Base-by-base conservation (phyloP, 2,113 vertebrate species). In the Coturnix japonica region DNA sequence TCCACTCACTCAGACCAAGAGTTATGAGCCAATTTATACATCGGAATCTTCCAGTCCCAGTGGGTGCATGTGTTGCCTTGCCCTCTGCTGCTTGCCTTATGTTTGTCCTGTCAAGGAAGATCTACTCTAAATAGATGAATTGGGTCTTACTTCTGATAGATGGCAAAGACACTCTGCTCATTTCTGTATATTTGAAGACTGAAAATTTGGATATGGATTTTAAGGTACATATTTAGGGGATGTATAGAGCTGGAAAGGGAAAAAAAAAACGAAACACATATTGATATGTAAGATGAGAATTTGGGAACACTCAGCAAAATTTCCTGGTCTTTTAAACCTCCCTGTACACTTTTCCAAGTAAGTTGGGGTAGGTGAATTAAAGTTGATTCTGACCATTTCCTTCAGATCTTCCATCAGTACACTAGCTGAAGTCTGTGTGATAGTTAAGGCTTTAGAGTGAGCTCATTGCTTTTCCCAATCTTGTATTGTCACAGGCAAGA, bases 401-500 rank as follows among this genome's bases (percentile, higher is more conserved):
- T 64, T 60, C n/a, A 81, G 43, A 35, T 70, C 23, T 78, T 81
- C 84, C 33, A 7, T 53, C 26, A 84, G 56, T 31, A 12, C 30
- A 20, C 13, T 60, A 35, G 41, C 17, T 21, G 63, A 43, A 43
- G 22, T 39, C 22, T 49, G 30, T 39, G 11, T 41, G 26, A 43
- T 0, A 80, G 30, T 37, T 26, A 43, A 39, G 73, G 28, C 28
- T 66, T 87, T 43, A 56, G 39, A 77, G 56, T 3, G 49, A 30
- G 8, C 37, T 66, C 41, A 89, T 4, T 20, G 23, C 39, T 71
- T 37, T 82, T 81, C 39, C 41, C 33, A 67, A 1, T 22, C 31
- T 0, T 0, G 31, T 10, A 39, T 4, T 28, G n/a, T 20, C 37
- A 49, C 18, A 57, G n/a, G 28, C 31, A 71, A 56, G 35, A 3